phyloP scores from a whole-genome alignment of 2,888 invertebrate genomes.

The Petrophora chlorosata region DNA sequence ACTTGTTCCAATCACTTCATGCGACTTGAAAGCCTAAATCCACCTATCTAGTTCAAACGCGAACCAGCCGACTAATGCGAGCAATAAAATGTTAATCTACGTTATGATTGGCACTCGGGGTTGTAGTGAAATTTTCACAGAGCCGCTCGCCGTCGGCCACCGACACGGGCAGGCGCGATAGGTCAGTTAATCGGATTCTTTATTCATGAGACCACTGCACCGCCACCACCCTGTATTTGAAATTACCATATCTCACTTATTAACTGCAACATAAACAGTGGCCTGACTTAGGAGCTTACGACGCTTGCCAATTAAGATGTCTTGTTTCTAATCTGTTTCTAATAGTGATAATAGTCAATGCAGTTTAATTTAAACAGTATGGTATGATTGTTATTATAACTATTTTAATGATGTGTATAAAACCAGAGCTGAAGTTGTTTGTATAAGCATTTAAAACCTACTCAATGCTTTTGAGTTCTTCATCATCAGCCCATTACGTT shows the following conservation, averaged over 20 bases:
- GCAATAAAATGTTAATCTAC: slow-evolving; percentile 56
- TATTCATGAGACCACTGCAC: slow-evolving; percentile 46
- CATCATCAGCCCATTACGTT: too few species aligned
- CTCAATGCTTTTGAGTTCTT: too few species aligned
- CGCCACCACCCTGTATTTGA: slow-evolving; percentile 38
- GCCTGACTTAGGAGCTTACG: slow-evolving; percentile 12
- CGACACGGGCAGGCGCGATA: slow-evolving; percentile 24
- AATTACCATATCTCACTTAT: slow-evolving; percentile 49
- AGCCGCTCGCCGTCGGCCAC: slow-evolving; percentile 9
- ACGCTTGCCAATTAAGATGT: not conserved
- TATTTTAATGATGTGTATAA: too few species aligned
- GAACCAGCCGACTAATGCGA: slow-evolving; percentile 22
- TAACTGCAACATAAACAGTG: slow-evolving; percentile 43
- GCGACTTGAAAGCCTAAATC: slow-evolving; percentile 2
- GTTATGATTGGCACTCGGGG: slow-evolving; percentile 55
- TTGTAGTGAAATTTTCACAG: slow-evolving; percentile 33
- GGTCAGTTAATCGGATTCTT: slow-evolving; percentile 35
- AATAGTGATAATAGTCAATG: too few species aligned
- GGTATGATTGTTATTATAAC: too few species aligned
- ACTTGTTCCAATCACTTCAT: not conserved
- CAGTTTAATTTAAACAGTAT: too few species aligned
- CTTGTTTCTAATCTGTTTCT: too few species aligned
- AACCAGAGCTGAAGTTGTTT: too few species aligned
- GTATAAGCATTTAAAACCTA: too few species aligned
- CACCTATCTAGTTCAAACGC: slow-evolving; percentile 7